A percentile compares a stretch with the other conserved stretches of the same genome.
These are phyloP conservation scores for Anser cygnoides DNA, from an alignment of 2,113 vertebrate species.

Conservation along the genomic window DNA sequence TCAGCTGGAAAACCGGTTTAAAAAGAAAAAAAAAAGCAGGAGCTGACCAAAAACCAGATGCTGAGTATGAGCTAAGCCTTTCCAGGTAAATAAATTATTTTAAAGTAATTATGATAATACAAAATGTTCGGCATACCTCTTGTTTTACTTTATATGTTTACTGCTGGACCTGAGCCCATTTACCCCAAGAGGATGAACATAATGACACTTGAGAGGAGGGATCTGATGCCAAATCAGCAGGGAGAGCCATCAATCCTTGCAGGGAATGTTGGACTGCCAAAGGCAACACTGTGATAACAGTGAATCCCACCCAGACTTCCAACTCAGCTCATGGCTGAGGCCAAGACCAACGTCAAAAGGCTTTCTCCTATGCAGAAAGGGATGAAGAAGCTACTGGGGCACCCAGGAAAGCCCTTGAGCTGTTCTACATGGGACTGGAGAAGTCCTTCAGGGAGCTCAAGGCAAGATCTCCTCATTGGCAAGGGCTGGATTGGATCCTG, in stretches of 20 bases:
- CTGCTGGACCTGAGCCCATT: constrained; percentile 17
- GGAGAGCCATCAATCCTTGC: constrained; percentile 19
- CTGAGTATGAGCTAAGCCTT: constrained; percentile 43
- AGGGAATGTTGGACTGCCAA: constrained; percentile 31
- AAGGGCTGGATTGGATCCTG: neutral
- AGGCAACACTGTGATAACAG: constrained; percentile 25
- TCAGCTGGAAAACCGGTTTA: constrained; percentile 51
- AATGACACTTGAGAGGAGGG: neutral
- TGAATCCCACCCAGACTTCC: constrained; percentile 17
- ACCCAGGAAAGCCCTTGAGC: neutral
- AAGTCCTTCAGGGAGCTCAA: neutral
- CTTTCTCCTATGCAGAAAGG: neutral
- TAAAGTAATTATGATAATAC: neutral
- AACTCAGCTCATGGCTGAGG: neutral
- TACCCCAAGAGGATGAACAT: neutral
- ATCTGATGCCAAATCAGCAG: constrained; percentile 31
- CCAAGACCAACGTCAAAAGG: neutral
- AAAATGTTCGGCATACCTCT: neutral
- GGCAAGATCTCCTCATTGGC: neutral
- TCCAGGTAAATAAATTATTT: constrained; percentile 63
- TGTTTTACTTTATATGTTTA: neutral
- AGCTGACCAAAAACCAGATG: constrained; percentile 24
- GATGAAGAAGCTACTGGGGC: neutral
- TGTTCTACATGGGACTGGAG: neutral
- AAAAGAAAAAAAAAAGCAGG: neutral